Conservation (phyloP, 2,113 vertebrate species). For the Thamnophis sirtalis region DNA sequence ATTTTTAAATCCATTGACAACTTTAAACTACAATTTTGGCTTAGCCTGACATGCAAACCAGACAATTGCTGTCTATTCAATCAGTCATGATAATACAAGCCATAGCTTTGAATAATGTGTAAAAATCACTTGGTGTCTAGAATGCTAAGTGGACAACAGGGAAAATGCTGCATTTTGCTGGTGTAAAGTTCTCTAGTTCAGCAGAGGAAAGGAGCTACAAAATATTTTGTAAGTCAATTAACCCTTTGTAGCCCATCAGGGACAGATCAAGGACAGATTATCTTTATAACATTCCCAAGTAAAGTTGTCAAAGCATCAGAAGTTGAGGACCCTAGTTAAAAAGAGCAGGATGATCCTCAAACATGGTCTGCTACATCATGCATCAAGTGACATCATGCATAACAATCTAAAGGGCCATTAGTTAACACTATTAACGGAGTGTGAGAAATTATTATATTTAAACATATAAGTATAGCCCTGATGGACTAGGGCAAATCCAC, state of each 20-base stretch:
- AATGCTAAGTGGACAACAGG: background rate
- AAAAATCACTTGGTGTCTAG: background rate
- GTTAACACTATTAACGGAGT: background rate
- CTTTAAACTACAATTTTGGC: background rate
- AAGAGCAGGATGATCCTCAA: background rate
- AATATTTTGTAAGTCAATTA: background rate
- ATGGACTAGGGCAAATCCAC: background rate
- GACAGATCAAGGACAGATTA: background rate
- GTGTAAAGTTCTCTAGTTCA: background rate
- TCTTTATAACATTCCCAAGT: background rate
- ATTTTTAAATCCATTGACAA: background rate
- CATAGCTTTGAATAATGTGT: background rate
- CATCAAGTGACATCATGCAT: background rate
- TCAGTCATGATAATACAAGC: background rate
- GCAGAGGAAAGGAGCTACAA: background rate
- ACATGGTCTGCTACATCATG: background rate
- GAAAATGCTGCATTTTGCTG: background rate
- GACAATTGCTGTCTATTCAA: background rate
- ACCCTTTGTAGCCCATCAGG: background rate
- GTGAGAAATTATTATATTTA: background rate
- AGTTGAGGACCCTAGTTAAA: background rate
- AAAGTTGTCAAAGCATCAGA: background rate
- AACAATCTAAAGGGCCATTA: background rate
- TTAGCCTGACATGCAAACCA: background rate
- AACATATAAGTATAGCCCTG: background rate